Evolutionary conservation across 2,113 vertebrate species (phyloP), one percentile per base, ranked within the genome.

Genomic region (Ochotona curzoniae): DNA sequence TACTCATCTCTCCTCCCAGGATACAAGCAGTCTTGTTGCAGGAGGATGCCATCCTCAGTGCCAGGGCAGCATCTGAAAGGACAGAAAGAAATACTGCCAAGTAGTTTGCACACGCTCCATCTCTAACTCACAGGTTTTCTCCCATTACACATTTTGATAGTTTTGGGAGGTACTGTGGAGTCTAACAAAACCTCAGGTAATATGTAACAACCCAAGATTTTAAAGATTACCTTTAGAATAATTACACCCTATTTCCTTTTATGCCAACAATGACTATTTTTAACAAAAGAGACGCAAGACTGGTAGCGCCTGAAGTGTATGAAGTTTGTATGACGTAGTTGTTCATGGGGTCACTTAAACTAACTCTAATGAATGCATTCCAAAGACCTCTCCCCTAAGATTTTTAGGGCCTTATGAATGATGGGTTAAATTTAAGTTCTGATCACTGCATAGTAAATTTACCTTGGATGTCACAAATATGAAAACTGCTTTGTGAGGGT

Each of bases 41-140:
- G 32, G 49, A 83, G 7, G 87, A 82, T 51, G 26, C 87, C 83
- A 63, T 76, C 71, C 69, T 87, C 64, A 80, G 60, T 23, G 25
- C 35, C n/a, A 51, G 11, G 87, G 87, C 78, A 87, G 86, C 91
- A 83, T 78, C 97, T 97, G 49, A 90, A 94, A 93, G 74, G 38
- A 95, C 78, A 92, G 28, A 6, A 15, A 12, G 4, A 51, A 1
- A 90, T n/a, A 75, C 15, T 28, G 93, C 60, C 79, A 85, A 91
- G 61, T 2, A 76, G 7, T 82, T 70, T 71, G 47, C 28, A 74
- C 14, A 60, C 35, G 63, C 10, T 88, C 25, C 70, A 60, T 14
- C 71, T 64, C 61, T 82, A 89, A 74, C 66, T 6, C 32, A 32
- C 38, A 89, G 87, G 6, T 5, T 92, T 94, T 87, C 54, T 87